A percentile compares a stretch with the other conserved stretches of the same genome.
Evolutionary conservation across 2,888 invertebrate genomes (phyloP).

Genomic region (Himalopsyche kuldschensis): DNA sequence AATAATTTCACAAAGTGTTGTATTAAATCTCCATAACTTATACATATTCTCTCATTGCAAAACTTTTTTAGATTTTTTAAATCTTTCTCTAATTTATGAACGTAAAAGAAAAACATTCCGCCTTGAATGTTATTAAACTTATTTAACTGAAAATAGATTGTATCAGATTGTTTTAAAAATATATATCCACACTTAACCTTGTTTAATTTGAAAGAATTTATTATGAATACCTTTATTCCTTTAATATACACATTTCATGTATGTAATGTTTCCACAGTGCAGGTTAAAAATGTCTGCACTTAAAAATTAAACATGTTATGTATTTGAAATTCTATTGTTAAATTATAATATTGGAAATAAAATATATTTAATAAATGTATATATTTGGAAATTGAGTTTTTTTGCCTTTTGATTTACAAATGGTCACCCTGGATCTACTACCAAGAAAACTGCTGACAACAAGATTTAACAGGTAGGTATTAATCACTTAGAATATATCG

Average conservation of each 20-base stretch:
- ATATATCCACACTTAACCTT: not conserved
- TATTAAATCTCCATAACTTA: not conserved
- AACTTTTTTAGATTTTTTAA: not conserved
- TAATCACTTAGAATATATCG: too few relatives aligned
- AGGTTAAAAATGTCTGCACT: conserved; percentile 25
- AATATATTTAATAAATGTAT: conserved; percentile 60
- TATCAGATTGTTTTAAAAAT: not conserved
- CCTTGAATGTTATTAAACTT: not conserved
- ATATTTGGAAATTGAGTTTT: conserved; percentile 53
- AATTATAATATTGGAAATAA: conserved; percentile 61
- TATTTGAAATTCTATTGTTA: conserved; percentile 63
- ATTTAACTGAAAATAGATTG: not conserved
- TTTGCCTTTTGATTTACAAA: not conserved
- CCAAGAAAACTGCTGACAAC: too few relatives aligned
- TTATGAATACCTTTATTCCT: conserved; percentile 23
- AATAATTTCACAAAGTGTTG: not conserved
- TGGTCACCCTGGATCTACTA: not conserved
- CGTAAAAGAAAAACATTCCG: not conserved
- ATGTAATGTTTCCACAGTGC: conserved; percentile 36
- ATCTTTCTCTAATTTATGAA: not conserved
- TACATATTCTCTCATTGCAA: not conserved
- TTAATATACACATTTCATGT: conserved; percentile 33
- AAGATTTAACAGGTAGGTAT: too few relatives aligned
- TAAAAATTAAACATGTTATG: conserved; percentile 53
- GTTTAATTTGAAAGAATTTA: not conserved